Percentiles rank a stretch among this genome's conserved stretches.
Conservation (phyloP, 1,140 invertebrate genomes). For the Belonocnema kinseyi region DNA sequence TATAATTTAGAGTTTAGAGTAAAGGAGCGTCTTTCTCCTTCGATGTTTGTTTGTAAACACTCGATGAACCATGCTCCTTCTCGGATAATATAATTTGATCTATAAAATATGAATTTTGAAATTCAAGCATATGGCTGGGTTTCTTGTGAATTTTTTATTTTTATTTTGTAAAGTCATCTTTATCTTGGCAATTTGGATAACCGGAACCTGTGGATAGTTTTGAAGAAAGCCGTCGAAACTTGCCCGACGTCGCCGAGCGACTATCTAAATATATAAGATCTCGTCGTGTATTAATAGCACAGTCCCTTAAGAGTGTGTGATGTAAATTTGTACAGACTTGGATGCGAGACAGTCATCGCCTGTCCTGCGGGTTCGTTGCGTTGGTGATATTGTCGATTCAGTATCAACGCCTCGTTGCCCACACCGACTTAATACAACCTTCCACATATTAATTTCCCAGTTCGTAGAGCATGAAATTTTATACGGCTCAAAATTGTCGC, state of each 20-base stretch:
- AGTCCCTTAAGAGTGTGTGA: slow-evolving; percentile 16
- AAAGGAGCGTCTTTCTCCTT: slow-evolving; percentile 35
- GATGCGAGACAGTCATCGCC: neutral
- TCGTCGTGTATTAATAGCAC: slow-evolving; percentile 55
- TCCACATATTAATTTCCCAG: too few relatives aligned
- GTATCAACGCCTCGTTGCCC: neutral
- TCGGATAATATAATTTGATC: too few relatives aligned
- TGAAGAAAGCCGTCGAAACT: slow-evolving; percentile 36
- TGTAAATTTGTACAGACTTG: slow-evolving; percentile 25
- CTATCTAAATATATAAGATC: slow-evolving; percentile 57
- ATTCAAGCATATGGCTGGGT: neutral
- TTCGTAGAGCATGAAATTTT: too few relatives aligned
- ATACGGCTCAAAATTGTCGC: too few relatives aligned
- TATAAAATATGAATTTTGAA: too few relatives aligned
- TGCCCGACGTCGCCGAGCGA: slow-evolving; percentile 44
- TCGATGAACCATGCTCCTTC: too few relatives aligned
- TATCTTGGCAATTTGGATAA: slow-evolving; percentile 11
- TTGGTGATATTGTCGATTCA: slow-evolving; percentile 9
- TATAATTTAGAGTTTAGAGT: slow-evolving; percentile 5
- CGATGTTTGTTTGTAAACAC: too few relatives aligned
- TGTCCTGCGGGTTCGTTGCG: neutral
- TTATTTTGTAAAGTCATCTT: neutral
- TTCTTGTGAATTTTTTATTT: neutral
- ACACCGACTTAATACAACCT: too few relatives aligned
- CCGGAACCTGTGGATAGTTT: neutral